Conservation (phyloP, 30 jellyfish, hydroid and myxozoan genomes). For the Pelagia noctiluca region DNA sequence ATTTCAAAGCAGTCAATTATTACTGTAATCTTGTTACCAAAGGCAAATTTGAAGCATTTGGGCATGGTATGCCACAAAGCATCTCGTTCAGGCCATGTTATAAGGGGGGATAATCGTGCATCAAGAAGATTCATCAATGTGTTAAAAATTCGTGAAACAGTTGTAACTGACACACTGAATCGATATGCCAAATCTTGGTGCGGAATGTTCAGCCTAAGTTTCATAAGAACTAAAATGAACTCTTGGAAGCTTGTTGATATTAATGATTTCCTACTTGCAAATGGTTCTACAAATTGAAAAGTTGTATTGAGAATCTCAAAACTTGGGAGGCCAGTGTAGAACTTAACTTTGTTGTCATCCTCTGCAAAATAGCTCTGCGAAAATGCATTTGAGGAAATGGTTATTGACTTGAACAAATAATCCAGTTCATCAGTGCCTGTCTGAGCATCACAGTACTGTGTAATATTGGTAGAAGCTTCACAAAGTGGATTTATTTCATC, state of each 20-base stretch:
- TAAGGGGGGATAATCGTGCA: constrained; percentile 3
- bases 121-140: constrained; percentile 38
- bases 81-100: constrained; percentile 43
- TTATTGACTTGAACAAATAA: no score
- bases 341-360: background rate
- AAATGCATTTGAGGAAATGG: background rate
- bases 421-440: no score
- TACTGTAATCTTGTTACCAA: no score
- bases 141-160: constrained; percentile 25
- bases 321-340: background rate
- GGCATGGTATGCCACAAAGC: constrained; percentile 27
- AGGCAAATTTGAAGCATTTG: no score
- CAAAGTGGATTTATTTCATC: no score
- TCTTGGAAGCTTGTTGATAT: constrained; percentile 19
- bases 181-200: constrained; percentile 58
- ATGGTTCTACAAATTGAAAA: background rate
- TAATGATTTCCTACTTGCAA: no score
- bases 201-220: constrained; percentile 24
- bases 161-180: constrained; percentile 19
- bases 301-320: background rate
- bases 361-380: background rate
- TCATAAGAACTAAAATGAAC: constrained; percentile 42
- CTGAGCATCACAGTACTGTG: no score
- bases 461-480: no score
- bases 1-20: background rate